Evolutionary conservation across 1,140 invertebrate species (phyloP).

Genomic region (Habropoda laboriosa): DNA sequence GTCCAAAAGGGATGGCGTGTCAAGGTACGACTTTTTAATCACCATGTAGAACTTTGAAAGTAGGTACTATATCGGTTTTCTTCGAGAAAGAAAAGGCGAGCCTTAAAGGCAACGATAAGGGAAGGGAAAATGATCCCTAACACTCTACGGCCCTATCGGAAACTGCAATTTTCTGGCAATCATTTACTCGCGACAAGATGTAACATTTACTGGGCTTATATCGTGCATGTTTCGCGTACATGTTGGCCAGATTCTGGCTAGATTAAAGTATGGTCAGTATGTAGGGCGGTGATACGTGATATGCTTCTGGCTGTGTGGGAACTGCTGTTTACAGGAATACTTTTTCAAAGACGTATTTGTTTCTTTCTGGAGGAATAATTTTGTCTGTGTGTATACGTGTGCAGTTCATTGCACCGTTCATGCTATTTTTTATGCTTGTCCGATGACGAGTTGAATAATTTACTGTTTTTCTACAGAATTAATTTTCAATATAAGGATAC

Average conservation of each 20-base stretch:
- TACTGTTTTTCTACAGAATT: no score
- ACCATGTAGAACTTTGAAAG: constrained; percentile 11
- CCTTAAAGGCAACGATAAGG: constrained; percentile 8
- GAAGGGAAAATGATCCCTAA: constrained; percentile 13
- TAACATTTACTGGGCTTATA: constrained; percentile 44
- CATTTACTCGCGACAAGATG: constrained; percentile 60
- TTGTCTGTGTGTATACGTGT: no score
- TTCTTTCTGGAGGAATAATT: not conserved
- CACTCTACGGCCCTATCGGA: constrained; percentile 30
- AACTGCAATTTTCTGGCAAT: constrained; percentile 67
- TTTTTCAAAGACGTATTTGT: not conserved
- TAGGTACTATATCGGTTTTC: not conserved
- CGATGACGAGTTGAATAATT: no score
- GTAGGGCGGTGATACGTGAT: constrained; percentile 49
- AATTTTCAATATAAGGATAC: no score
- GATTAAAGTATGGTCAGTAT: constrained; percentile 53
- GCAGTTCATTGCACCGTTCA: not conserved
- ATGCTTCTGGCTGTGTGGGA: constrained; percentile 29
- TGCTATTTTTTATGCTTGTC: not conserved
- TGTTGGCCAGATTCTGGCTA: constrained; percentile 31
- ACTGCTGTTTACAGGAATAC: not conserved
- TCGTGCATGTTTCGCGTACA: not conserved
- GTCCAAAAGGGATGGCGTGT: not conserved
- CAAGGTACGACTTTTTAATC: not conserved
- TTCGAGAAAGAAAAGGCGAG: not conserved